Evolutionary conservation across 2,797 vertebrate genomes (phyloP).

Genomic region (Enteromius fasciolatus): DNA sequence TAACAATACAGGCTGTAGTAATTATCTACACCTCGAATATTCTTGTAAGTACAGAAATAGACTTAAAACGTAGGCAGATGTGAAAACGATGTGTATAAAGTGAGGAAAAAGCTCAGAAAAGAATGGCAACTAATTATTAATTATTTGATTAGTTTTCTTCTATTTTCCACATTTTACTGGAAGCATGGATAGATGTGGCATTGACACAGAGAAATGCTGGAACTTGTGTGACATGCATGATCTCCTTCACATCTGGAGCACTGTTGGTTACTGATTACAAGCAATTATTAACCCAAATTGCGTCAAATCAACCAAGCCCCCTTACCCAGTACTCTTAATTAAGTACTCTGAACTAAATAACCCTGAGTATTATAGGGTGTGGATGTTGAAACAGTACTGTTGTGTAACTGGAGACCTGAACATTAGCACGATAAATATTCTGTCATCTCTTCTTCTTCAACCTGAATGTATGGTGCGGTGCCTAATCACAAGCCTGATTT

Average conservation of each 20-base stretch:
- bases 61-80: neutral
- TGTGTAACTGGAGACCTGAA: neutral
- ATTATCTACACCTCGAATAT: neutral
- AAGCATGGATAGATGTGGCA: neutral
- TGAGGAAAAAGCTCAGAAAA: neutral
- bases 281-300: neutral
- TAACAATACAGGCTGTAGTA: neutral
- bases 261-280: constrained; percentile 2
- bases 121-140: neutral
- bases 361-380: neutral
- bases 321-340: neutral
- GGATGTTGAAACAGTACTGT: neutral
- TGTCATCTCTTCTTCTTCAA: neutral
- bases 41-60: neutral
- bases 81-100: neutral
- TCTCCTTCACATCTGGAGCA: neutral
- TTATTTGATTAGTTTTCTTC: neutral
- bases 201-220: neutral
- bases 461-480: neutral
- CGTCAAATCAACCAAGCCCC: neutral
- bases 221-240: neutral
- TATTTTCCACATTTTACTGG: neutral
- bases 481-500: constrained; percentile 41
- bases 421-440: neutral
- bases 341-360: neutral